phyloP scores from a whole-genome alignment of 2,113 vertebrate genomes.

The Siniperca chuatsi region DNA sequence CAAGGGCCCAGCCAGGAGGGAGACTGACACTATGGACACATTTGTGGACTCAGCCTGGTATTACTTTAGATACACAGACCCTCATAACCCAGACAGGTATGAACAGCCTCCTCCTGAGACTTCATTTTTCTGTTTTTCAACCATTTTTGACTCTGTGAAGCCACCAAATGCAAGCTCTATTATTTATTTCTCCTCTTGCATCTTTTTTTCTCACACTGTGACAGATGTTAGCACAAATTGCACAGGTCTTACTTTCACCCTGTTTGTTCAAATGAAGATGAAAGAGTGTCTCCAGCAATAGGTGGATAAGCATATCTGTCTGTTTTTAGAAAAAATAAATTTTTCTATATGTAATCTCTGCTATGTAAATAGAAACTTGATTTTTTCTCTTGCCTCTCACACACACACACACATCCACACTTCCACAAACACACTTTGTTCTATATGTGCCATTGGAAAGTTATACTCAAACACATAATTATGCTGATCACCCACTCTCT shows the following conservation, averaged over 20 bases:
- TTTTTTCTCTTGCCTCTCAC: not conserved
- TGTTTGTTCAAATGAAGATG: slow-evolving; percentile 9
- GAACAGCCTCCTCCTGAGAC: not conserved
- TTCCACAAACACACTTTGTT: not conserved
- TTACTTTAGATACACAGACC: slow-evolving; percentile 94
- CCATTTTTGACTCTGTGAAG: not conserved
- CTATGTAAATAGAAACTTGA: slow-evolving; percentile 13
- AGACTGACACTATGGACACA: slow-evolving; percentile 97
- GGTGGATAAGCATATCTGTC: slow-evolving; percentile 10
- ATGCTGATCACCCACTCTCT: slow-evolving; percentile 45
- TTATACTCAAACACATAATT: slow-evolving; percentile 43
- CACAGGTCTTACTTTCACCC: slow-evolving; percentile 8
- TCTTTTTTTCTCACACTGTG: not conserved
- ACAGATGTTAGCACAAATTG: slow-evolving; percentile 33
- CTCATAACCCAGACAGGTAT: slow-evolving; percentile 89
- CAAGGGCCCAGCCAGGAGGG: slow-evolving; percentile 87
- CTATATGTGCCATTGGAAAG: not conserved
- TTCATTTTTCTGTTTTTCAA: not conserved
- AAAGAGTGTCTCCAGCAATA: slow-evolving; percentile 10
- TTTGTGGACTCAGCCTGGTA: slow-evolving; percentile 99
- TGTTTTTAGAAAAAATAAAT: slow-evolving; percentile 10
- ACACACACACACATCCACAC: no score
- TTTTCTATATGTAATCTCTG: slow-evolving; percentile 3
- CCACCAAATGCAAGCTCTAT: not conserved
- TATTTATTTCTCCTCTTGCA: slow-evolving; percentile 6